These are phyloP conservation scores for Acronicta leporina DNA, from an alignment of 2,888 invertebrate species.

Conservation along the genomic window DNA sequence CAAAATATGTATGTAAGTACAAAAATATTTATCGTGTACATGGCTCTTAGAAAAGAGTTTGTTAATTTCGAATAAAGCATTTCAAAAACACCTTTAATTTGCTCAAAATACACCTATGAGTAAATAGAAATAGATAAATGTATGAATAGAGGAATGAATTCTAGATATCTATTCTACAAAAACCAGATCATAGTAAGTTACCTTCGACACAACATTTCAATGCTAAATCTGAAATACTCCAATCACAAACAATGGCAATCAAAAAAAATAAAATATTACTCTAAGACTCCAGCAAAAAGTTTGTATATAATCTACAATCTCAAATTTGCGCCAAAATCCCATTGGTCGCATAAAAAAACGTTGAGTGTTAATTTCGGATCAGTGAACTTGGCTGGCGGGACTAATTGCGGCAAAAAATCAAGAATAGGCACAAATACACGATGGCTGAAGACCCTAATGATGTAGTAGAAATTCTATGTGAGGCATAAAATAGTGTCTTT, in stretches of 20 bases:
- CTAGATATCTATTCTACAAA: background rate
- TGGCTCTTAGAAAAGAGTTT: too few species aligned
- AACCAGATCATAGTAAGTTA: conserved; percentile 7
- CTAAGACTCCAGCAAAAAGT: conserved; percentile 32
- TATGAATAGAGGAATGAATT: too few species aligned
- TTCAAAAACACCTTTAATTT: background rate
- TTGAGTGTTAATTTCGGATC: conserved; percentile 46
- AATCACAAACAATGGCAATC: conserved; percentile 11
- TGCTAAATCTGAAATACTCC: conserved; percentile 16
- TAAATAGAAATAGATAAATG: background rate
- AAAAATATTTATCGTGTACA: too few species aligned
- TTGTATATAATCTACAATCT: conserved; percentile 45
- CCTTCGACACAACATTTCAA: conserved; percentile 19
- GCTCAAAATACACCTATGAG: background rate
- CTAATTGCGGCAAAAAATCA: conserved; percentile 54
- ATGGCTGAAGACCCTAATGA: conserved; percentile 8
- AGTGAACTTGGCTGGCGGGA: conserved; percentile 52
- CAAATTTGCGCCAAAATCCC: conserved; percentile 40
- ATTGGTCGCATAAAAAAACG: conserved; percentile 35
- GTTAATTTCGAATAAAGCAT: too few species aligned
- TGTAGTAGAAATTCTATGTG: background rate
- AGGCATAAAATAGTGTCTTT: background rate
- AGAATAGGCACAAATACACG: conserved; percentile 18
- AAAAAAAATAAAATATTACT: conserved; percentile 1
- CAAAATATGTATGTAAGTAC: too few species aligned